A percentile compares a stretch with the other conserved stretches of the same genome.
phyloP scores from a whole-genome alignment of 2,888 invertebrate species.

The Byasa hedistus region DNA sequence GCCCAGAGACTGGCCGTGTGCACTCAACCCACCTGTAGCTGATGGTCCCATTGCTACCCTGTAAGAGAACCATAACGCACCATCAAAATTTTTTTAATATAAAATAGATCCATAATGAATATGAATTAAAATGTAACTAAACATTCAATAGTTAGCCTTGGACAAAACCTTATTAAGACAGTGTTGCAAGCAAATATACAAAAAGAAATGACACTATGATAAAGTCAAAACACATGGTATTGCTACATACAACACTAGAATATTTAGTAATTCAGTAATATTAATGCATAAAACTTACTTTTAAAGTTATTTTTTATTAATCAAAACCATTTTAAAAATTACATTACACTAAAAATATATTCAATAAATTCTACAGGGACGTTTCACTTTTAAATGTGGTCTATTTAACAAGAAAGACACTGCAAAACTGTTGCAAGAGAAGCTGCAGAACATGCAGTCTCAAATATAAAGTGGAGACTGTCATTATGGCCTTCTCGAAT shows the following conservation, averaged over 20 bases:
- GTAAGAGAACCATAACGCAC: constrained; percentile 27
- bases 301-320: too few relatives aligned
- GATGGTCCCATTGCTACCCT: constrained; percentile 69
- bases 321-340: neutral
- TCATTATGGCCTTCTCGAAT: constrained; percentile 52
- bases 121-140: too few relatives aligned
- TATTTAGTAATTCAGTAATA: too few relatives aligned
- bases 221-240: too few relatives aligned
- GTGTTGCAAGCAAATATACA: too few relatives aligned
- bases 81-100: too few relatives aligned
- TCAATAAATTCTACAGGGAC: neutral
- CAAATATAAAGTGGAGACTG: constrained; percentile 51
- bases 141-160: too few relatives aligned
- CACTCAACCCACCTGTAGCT: constrained; percentile 58
- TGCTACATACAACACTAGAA: too few relatives aligned
- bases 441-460: constrained; percentile 63
- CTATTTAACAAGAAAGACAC: constrained; percentile 39
- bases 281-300: too few relatives aligned
- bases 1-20: constrained; percentile 57
- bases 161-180: too few relatives aligned
- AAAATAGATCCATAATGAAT: too few relatives aligned
- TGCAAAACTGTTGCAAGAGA: constrained; percentile 64
- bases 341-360: neutral
- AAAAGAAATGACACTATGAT: too few relatives aligned
- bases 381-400: constrained; percentile 37